These are phyloP conservation scores for Pontoporia blainvillei DNA, from an alignment of 2,113 vertebrate genomes.

Conservation along the genomic window DNA sequence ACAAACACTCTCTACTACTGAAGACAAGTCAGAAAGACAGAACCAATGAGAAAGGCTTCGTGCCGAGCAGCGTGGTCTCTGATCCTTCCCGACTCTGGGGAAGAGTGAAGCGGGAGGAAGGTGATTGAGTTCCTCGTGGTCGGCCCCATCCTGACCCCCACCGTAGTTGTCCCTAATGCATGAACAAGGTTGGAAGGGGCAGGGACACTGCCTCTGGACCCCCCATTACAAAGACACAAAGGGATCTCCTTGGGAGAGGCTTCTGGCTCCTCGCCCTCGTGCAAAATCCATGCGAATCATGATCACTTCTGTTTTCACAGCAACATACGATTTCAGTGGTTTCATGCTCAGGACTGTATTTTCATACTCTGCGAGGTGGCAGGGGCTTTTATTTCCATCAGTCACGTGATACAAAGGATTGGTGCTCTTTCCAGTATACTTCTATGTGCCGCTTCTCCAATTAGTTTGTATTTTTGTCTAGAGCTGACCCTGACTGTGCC, in stretches of 20 bases:
- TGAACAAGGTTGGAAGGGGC: neutral
- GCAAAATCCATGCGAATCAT: neutral
- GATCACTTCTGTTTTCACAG: neutral
- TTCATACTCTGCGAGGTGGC: neutral
- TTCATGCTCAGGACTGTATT: neutral
- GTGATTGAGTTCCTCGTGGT: neutral
- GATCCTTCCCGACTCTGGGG: neutral
- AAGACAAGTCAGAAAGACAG: neutral
- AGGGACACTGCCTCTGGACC: neutral
- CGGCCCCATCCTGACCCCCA: no score
- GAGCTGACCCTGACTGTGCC: neutral
- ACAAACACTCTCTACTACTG: no score
- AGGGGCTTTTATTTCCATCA: neutral
- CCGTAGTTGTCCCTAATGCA: neutral
- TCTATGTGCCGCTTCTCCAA: neutral
- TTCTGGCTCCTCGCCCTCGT: neutral
- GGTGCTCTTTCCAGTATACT: accelerated
- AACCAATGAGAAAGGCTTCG: neutral
- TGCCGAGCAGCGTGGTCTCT: neutral
- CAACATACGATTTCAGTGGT: accelerated
- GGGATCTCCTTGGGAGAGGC: neutral
- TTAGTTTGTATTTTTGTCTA: neutral
- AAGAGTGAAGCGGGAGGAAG: neutral
- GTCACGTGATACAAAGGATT: neutral
- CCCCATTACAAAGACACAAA: neutral